Evolutionary conservation across 2,888 invertebrate genomes (phyloP).

Genomic region (Himalopsyche anomala): DNA sequence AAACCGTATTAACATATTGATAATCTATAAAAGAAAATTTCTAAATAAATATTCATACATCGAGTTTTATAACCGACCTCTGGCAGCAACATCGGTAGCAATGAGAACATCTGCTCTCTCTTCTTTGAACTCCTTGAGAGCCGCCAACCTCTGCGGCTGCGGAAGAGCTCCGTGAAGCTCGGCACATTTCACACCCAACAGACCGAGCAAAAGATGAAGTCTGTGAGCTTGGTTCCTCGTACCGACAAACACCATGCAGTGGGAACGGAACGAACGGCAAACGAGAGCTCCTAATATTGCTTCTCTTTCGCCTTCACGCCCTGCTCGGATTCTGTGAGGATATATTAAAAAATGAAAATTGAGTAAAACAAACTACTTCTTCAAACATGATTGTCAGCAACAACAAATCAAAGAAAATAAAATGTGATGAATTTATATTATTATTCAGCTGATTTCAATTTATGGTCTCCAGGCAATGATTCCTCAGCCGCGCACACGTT

Average conservation of each 20-base stretch:
- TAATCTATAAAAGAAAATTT: not conserved
- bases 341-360: not conserved
- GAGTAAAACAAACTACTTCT: too few relatives aligned
- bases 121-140: constrained; percentile 91
- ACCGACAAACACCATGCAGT: constrained; percentile 96
- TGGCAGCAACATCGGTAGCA: constrained; percentile 95
- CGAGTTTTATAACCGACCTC: constrained; percentile 70
- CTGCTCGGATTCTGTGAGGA: constrained; percentile 86
- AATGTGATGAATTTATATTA: too few relatives aligned
- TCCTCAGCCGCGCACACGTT: too few relatives aligned
- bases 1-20: constrained; percentile 7
- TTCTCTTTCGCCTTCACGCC: constrained; percentile 93
- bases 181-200: constrained; percentile 85
- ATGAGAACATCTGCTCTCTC: constrained; percentile 91
- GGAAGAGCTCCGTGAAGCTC: constrained; percentile 97
- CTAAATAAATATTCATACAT: not conserved
- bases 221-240: constrained; percentile 97
- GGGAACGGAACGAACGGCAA: constrained; percentile 92
- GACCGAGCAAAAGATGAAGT: constrained; percentile 92
- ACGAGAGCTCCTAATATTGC: constrained; percentile 90
- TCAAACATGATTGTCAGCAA: too few relatives aligned
- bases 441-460: too few relatives aligned
- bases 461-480: too few relatives aligned
- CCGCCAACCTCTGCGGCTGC: constrained; percentile 96
- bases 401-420: too few relatives aligned